Evolutionary conservation across 2,113 vertebrate genomes (phyloP).

Genomic region (Hystrix brachyura): DNA sequence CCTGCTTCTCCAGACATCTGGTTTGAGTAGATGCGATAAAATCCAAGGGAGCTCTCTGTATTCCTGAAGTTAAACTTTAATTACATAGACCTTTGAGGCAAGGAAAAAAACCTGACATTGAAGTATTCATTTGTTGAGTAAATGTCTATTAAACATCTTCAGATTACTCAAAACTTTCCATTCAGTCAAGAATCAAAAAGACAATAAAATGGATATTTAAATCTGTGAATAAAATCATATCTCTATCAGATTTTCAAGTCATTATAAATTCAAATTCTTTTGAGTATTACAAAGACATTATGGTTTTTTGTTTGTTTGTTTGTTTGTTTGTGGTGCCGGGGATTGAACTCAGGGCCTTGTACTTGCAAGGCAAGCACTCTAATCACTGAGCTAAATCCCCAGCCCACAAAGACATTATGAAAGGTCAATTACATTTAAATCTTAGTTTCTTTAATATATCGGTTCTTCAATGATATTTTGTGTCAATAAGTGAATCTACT

Average conservation of each 20-base stretch:
- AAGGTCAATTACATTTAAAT: constrained; percentile 18
- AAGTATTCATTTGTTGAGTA: neutral
- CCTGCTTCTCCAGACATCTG: constrained; percentile 72
- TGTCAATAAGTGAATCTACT: neutral
- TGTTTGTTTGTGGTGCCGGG: too few species aligned
- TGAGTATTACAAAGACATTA: neutral
- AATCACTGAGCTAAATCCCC: too few species aligned
- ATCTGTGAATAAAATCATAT: neutral
- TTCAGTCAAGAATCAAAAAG: neutral
- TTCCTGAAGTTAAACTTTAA: constrained; percentile 55
- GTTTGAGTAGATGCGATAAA: constrained; percentile 78
- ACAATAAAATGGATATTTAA: neutral
- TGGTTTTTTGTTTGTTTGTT: too few species aligned
- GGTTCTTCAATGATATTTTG: neutral
- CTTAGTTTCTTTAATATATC: neutral
- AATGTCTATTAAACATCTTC: constrained; percentile 24
- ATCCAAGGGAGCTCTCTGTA: neutral
- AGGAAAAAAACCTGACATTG: constrained; percentile 38
- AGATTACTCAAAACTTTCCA: neutral
- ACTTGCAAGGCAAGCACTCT: too few species aligned
- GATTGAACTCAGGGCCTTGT: too few species aligned
- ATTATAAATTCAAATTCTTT: neutral
- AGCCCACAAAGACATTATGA: neutral
- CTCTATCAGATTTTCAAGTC: constrained; percentile 22
- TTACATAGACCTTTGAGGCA: constrained; percentile 4